Base-by-base conservation (phyloP, 2,888 invertebrate genomes). In the Caenorhabditis angaria region DNA sequence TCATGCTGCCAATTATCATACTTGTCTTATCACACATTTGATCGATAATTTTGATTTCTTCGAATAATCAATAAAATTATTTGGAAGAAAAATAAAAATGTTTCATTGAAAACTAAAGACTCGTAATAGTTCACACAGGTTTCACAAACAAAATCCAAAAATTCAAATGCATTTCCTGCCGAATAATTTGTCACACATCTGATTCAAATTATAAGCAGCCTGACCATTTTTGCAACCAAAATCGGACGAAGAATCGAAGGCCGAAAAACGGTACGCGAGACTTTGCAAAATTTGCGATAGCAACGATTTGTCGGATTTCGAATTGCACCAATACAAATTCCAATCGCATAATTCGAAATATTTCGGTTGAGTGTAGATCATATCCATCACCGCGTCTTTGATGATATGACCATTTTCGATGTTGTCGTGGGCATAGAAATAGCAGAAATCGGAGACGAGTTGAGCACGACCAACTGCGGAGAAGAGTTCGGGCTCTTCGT, bases 361-460 rank as follows among this genome's bases (percentile, higher is more conserved):
- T 29, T 71, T 73, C 3, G 80, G 77, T 48, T 71, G 69, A 3
- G 76, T 41, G 61, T 80, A 80, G 24, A 80, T 76, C 74, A 76
- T 78, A 63, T 80, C 80, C 24, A 80, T 60, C 4, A 80, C 80
- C 6, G 72, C 63, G 2, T 74, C 66, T 57, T 73, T 76, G 20
- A 80, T 35, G 32, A 68, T 65, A 5, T 61, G 50, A 27, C 70
- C 70, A 48, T 70, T 72, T 8, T 70, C 68, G 12, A 76, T 58
- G 20, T 53, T 61, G 64, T 78, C 78, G 25, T 83, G 69, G 14
- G 83, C 76, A 53, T 80, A 68, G 61, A 86, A 86, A 61, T 82
- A 85, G 63, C 86, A 86, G 50, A 85, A 84, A 70, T 86, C 86
- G 18, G 82, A 82, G 29, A 86, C 71, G 24, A 86, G 60, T 65